phyloP scores from a whole-genome alignment of 2,888 invertebrate species.

The Xanthia icteritia region DNA sequence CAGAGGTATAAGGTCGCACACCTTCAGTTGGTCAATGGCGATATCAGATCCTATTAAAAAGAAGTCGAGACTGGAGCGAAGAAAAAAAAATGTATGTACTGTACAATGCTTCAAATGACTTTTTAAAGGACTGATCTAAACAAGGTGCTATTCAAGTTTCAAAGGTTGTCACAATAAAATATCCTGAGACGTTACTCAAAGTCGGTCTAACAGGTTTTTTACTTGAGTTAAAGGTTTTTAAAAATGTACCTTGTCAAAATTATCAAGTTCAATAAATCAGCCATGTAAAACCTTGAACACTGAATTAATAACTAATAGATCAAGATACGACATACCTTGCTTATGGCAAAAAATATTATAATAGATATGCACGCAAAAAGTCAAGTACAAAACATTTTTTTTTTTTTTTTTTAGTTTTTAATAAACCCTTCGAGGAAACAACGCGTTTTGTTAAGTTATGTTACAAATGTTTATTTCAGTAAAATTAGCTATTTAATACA shows the following conservation, averaged over 20 bases:
- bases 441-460: too few species aligned
- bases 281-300: conserved; percentile 2
- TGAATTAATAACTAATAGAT: conserved; percentile 16
- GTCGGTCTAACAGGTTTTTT: conserved; percentile 20
- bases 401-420: too few species aligned
- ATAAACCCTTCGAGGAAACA: too few species aligned
- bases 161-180: conserved; percentile 37
- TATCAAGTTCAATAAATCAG: conserved; percentile 36
- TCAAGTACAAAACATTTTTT: too few species aligned
- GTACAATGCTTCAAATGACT: not conserved
- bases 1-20: conserved; percentile 42
- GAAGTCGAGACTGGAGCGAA: not conserved
- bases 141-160: not conserved
- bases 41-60: not conserved
- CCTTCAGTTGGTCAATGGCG: conserved; percentile 11
- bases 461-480: not conserved
- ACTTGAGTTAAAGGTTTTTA: conserved; percentile 2
- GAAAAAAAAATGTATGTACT: not conserved
- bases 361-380: not conserved
- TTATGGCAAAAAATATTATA: not conserved
- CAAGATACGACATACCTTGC: not conserved
- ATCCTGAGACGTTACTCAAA: conserved; percentile 24
- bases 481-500: too few species aligned
- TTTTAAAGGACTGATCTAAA: conserved; percentile 17
- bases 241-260: conserved; percentile 4